These are phyloP conservation scores for Zoanthus gigantus DNA, from an alignment of 92 coral and sea anemone genomes.

Conservation along the genomic window DNA sequence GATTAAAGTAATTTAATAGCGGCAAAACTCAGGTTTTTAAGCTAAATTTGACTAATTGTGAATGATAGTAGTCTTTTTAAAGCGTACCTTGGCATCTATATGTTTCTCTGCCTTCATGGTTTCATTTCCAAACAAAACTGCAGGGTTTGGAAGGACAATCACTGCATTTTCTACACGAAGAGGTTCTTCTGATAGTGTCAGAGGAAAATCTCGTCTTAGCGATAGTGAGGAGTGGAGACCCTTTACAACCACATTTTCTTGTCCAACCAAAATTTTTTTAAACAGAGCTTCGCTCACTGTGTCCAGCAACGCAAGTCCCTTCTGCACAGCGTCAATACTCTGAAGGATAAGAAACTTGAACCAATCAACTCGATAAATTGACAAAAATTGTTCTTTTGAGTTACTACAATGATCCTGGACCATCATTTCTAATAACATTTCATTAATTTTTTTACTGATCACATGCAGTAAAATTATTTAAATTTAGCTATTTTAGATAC, in stretches of 20 bases:
- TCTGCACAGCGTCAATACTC: conserved; percentile 27
- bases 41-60: not conserved
- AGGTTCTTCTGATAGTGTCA: conserved; percentile 13
- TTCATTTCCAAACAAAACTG: conserved; percentile 8
- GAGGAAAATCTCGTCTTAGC: conserved; percentile 8
- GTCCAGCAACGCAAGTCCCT: conserved; percentile 15
- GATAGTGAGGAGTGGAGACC: conserved; percentile 26
- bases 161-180: conserved; percentile 1
- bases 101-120: not conserved
- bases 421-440: no score
- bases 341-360: not conserved
- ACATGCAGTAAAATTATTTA: no score
- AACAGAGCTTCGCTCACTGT: conserved; percentile 28
- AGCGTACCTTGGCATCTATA: conserved; percentile 39
- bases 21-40: not conserved
- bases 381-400: not conserved
- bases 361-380: not conserved
- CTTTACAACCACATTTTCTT: not conserved
- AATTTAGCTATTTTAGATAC: no score
- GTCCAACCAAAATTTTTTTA: not conserved
- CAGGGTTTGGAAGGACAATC: not conserved
- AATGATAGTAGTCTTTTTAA: not conserved
- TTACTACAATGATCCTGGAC: no score
- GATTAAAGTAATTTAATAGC: not conserved
- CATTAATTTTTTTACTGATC: no score